Base-by-base conservation (phyloP, 2,888 invertebrate species). In the Cephus nigrinus region DNA sequence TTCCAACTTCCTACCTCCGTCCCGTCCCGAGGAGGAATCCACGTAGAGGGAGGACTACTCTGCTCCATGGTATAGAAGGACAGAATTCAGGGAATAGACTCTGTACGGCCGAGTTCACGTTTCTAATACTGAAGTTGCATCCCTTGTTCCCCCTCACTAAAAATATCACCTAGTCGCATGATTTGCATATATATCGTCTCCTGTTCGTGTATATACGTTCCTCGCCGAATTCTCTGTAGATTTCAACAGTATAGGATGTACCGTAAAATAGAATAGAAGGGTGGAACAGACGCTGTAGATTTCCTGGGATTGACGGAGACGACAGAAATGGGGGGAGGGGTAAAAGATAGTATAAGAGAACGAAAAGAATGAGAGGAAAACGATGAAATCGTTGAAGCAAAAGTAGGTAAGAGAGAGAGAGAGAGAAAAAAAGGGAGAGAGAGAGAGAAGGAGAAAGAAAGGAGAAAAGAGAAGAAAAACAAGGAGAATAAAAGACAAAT, bases 321-420 rank as follows among this genome's bases (percentile, higher is more conserved):
- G 71, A 71, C 33, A 31, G 32, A 30, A 31, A 2, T 1, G 30
- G 69, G 0, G 30, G 31, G 32, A 30, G 30, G 30, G 32, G 35
- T 32, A 34, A 32, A 4, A 73, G 73, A 5, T 12, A 69, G 69
- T 15, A 35, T 3, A 12, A 35, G 71, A 73, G 36, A 33, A 4
- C 1, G 32, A 78, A 77, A 35, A 71, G 31, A 34, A 78, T 69
- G 68, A 75, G 76, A 74, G 76, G 73, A 82, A 80, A 80, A 75
- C 78, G 71, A 75, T 74, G 78, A 75, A 76, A 79, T 76, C 76
- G 80, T 74, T 79, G 78, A 81, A 75, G 76, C 78, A 80, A 80
- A 81, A 82, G 81, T 80, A 80, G 80, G 75, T 76, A 81, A 78
- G 76, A 79, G 30, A 76, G 75, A 75, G 73, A 55, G 75, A 23